Percentiles rank a stretch among this genome's conserved stretches.
phyloP scores from a whole-genome alignment of 2,113 vertebrate species.

The Puma concolor region DNA sequence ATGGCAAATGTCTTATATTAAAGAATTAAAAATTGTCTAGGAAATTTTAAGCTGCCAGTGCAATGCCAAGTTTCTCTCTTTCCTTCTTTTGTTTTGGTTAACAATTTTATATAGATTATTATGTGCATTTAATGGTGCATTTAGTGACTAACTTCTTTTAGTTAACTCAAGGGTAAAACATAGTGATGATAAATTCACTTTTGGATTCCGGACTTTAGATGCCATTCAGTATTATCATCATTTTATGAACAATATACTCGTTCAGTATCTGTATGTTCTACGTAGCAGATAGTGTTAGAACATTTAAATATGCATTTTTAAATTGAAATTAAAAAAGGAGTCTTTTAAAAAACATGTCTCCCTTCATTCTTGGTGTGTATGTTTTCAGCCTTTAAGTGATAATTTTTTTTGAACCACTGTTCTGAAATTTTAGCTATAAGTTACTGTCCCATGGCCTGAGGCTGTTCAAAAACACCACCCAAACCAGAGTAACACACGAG shows the following conservation, averaged over 20 bases:
- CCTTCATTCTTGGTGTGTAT: background rate
- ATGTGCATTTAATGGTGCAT: background rate
- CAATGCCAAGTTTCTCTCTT: background rate
- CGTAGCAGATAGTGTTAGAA: background rate
- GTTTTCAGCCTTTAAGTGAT: conserved; percentile 30
- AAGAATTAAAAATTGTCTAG: conserved; percentile 33
- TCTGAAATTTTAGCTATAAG: conserved; percentile 42
- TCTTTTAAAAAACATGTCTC: background rate
- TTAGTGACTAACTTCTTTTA: background rate
- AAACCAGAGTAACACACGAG: background rate
- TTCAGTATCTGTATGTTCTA: background rate
- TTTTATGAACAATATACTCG: background rate
- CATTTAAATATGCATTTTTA: background rate
- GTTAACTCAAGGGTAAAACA: background rate
- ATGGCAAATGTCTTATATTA: conserved; percentile 46
- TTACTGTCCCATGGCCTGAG: background rate
- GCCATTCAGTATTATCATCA: background rate
- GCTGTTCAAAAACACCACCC: background rate
- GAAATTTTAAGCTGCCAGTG: conserved; percentile 30
- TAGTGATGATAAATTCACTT: conserved; percentile 9
- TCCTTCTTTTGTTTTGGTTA: background rate
- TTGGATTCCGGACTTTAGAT: conserved; percentile 16
- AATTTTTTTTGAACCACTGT: background rate
- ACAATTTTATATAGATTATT: conserved; percentile 49
- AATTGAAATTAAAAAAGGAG: background rate